Evolutionary conservation across 2,113 vertebrate genomes (phyloP).

Genomic region (Seriola dumerili): DNA sequence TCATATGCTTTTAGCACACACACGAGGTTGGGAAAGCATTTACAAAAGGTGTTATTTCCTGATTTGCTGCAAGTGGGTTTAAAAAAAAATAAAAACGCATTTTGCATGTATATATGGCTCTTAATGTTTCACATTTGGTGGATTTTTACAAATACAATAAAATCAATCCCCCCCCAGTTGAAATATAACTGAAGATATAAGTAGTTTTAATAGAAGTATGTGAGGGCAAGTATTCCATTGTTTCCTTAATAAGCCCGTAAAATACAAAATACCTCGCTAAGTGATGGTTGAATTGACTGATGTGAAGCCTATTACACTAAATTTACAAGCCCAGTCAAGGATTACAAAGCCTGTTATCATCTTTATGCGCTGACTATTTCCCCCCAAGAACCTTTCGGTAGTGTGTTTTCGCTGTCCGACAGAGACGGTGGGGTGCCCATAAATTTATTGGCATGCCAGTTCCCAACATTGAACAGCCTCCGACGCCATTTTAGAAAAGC

Average conservation of each 20-base stretch:
- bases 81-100: constrained; percentile 2
- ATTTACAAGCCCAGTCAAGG: neutral
- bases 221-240: neutral
- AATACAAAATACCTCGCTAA: constrained; percentile 7
- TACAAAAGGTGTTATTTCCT: constrained; percentile 15
- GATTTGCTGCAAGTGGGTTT: neutral
- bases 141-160: neutral
- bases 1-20: neutral
- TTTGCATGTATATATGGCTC: neutral
- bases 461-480: constrained; percentile 82
- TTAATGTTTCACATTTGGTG: neutral
- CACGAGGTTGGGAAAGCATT: constrained; percentile 5
- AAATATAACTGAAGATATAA: neutral
- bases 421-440: constrained; percentile 57
- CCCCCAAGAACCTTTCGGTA: neutral
- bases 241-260: constrained; percentile 19
- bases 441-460: constrained; percentile 74
- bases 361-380: neutral
- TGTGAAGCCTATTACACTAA: neutral
- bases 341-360: constrained; percentile 30
- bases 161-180: too few species aligned
- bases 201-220: neutral
- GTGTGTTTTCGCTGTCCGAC: constrained; percentile 26
- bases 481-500: constrained; percentile 92
- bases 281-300: constrained; percentile 29